Base-by-base conservation (phyloP, 2,888 invertebrate species). In the Rhorus exstirpatorius region DNA sequence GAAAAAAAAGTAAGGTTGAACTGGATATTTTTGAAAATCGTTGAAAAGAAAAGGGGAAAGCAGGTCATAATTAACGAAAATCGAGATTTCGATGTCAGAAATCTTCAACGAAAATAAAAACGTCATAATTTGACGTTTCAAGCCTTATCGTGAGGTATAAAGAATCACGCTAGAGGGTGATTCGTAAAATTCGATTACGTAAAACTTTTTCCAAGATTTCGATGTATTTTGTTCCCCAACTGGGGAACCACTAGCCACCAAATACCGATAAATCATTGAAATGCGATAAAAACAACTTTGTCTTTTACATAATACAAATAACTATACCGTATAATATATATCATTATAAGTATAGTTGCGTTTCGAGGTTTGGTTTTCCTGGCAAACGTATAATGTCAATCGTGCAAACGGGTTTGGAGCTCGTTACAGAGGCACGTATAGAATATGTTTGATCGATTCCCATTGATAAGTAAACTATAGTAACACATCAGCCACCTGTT, bases 401-500 rank as follows among this genome's bases (percentile, higher is more conserved):
- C 71, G 65, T 79, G 67, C 35, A 67, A 44, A 60, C 38, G 65
- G 65, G 58, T 7, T 24, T 65, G 17, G 38, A 67, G 55, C 77
- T 81, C 78, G 71, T 79, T 82, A n/a, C n/a, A 71, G 79, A 75
- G 75, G 58, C 58, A 24, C 6, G 70, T 71, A 51, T 60, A 61
- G 75, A 44, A 44, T 61, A 26, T 53, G 63, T 72, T 67, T 61
- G 82, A 83, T 83, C 82, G 82, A 83, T 83, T 83, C 82, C 75
- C 82, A 83, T 76, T 79, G 82, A 83, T 83, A 83, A 79, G 67
- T 67, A 70, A 31, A 53, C 67, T 65, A 61, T 71, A 67, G 51
- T 74, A 74, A 26, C 74, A 26, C 74, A 83, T 83, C 82, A 67
- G 71, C 75, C 82, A 83, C 82, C 82, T 83, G 82, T 79, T 83